Evolutionary conservation across 2,888 invertebrate genomes (phyloP).

Genomic region (Onchidella celtica): DNA sequence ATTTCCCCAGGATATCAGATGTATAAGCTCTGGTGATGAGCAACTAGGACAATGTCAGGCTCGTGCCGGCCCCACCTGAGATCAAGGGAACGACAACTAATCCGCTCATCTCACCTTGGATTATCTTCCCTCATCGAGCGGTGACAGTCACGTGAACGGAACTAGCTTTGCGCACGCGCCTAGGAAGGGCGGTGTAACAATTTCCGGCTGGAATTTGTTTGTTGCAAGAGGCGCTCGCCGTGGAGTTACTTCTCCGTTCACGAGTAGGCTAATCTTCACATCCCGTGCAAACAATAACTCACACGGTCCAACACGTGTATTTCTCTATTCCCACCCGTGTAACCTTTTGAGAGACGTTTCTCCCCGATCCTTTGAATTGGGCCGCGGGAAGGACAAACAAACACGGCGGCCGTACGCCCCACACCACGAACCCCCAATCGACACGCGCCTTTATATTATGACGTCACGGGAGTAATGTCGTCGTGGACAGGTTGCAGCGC

Average conservation of each 20-base stretch:
- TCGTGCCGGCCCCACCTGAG: not conserved
- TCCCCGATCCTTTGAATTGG: not conserved
- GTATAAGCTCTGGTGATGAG: not conserved
- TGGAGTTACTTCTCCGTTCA: conserved; percentile 2
- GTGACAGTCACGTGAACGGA: conserved; percentile 5
- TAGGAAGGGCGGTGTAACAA: conserved; percentile 4
- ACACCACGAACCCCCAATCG: not conserved
- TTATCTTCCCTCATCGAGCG: not conserved
- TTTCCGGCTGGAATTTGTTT: conserved; percentile 26
- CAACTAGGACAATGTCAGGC: not conserved
- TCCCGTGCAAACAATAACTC: not conserved
- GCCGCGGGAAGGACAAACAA: not conserved
- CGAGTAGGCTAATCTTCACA: conserved; percentile 1
- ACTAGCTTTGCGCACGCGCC: not conserved
- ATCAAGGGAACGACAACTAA: not conserved
- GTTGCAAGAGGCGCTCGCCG: not conserved
- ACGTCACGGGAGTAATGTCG: conserved; percentile 25
- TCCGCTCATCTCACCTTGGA: not conserved
- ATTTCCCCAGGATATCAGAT: too few species aligned
- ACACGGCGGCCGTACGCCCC: not conserved
- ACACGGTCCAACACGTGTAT: too few species aligned
- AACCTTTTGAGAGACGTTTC: not conserved
- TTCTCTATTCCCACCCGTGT: not conserved
- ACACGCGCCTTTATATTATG: not conserved
- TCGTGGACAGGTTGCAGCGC: not conserved